phyloP scores from a whole-genome alignment of 2,113 vertebrate species.

The Vidua macroura region DNA sequence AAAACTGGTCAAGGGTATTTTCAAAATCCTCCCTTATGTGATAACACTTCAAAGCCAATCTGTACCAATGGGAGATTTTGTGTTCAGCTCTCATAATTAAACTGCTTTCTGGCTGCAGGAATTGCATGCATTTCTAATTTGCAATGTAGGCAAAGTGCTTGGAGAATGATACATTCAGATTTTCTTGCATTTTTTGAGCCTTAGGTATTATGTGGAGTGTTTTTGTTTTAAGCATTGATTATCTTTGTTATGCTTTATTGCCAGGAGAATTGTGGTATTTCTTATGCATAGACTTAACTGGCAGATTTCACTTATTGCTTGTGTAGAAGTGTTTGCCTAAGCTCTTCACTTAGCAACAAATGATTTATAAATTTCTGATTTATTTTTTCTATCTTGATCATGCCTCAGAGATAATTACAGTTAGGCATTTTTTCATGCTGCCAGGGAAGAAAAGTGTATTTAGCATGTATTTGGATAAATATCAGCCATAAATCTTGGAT shows the following conservation, averaged over 20 bases:
- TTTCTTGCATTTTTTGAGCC: not conserved
- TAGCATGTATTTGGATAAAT: not conserved
- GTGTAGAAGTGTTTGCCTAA: not conserved
- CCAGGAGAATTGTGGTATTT: not conserved
- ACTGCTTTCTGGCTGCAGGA: constrained; percentile 34
- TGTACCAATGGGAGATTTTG: constrained; percentile 23
- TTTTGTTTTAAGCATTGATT: not conserved
- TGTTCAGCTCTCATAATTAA: constrained; percentile 29
- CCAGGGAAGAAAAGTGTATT: not conserved
- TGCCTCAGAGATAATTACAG: not conserved
- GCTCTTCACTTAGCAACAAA: not conserved
- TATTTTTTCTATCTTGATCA: not conserved
- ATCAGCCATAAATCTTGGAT: not conserved
- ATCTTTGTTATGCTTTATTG: not conserved
- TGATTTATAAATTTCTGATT: not conserved
- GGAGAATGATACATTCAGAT: not conserved
- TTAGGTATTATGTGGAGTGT: not conserved
- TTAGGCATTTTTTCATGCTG: not conserved
- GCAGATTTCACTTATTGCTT: not conserved
- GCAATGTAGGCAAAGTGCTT: not conserved
- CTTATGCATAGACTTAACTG: not conserved
- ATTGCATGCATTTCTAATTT: constrained; percentile 1
- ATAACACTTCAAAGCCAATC: constrained; percentile 42
- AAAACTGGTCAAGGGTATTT: constrained; percentile 69
- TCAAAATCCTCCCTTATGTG: constrained; percentile 18